Percentiles rank a stretch among this genome's conserved stretches.
These are phyloP conservation scores for Scopus umbretta DNA, from an alignment of 2,113 vertebrate genomes.

Conservation along the genomic window DNA sequence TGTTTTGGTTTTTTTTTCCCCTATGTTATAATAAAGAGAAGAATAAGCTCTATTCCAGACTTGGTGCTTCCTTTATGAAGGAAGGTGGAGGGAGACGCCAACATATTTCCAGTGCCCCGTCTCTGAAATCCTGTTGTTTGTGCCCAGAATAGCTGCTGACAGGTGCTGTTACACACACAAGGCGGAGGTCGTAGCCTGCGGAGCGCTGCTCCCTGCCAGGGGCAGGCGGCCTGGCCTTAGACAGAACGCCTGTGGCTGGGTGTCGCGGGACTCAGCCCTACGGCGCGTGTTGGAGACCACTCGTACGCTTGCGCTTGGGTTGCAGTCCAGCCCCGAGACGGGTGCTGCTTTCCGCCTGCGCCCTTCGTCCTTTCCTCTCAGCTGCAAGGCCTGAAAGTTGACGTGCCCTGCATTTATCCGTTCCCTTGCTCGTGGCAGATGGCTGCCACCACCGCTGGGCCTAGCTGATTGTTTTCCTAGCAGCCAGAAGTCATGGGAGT, in stretches of 20 bases:
- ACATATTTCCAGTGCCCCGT: not conserved
- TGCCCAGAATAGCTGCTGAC: not conserved
- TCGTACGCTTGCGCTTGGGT: accelerated
- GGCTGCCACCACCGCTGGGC: not conserved
- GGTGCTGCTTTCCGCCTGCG: not conserved
- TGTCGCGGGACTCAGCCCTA: not conserved
- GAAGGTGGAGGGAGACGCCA: not conserved
- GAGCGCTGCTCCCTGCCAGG: not conserved
- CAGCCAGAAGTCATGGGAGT: not conserved
- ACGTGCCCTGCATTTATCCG: not conserved
- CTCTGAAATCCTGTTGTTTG: not conserved
- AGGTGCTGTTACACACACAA: not conserved
- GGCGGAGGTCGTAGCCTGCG: not conserved
- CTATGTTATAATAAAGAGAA: conserved; percentile 7
- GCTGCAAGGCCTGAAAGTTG: not conserved
- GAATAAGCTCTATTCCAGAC: not conserved
- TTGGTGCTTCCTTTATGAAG: not conserved
- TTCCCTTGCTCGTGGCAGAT: accelerated
- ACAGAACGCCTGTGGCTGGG: not conserved
- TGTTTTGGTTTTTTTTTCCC: too few species aligned
- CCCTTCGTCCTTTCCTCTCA: not conserved
- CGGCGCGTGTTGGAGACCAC: accelerated
- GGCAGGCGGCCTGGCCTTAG: not conserved
- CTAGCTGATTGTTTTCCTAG: not conserved
- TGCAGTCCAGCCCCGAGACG: accelerated